phyloP scores from a whole-genome alignment of 2,113 vertebrate species.

The Seriola quinqueradiata region DNA sequence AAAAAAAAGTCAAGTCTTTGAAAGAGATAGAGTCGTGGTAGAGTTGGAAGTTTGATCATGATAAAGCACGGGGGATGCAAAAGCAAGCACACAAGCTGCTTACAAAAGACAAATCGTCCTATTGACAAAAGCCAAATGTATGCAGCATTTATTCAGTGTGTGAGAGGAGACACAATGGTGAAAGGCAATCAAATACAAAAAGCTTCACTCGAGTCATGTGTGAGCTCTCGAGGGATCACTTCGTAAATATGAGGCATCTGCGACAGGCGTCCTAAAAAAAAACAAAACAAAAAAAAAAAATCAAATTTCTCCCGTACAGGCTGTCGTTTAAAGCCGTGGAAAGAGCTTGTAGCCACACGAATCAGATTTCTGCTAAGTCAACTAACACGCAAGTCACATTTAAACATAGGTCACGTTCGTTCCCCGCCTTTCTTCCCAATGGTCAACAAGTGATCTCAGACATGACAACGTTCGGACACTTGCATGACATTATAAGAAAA shows the following conservation, averaged over 20 bases:
- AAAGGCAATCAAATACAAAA: slow-evolving; percentile 40
- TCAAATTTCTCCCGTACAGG: not conserved
- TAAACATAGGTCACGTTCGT: slow-evolving; percentile 41
- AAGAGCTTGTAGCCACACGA: not conserved
- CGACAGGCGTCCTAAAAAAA: not conserved
- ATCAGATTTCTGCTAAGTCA: slow-evolving; percentile 23
- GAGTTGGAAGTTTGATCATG: slow-evolving; percentile 69
- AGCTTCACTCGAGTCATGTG: slow-evolving; percentile 38
- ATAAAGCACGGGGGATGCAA: slow-evolving; percentile 54
- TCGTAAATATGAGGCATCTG: slow-evolving; percentile 39
- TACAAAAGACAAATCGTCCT: slow-evolving; percentile 65
- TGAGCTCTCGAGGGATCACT: slow-evolving; percentile 15
- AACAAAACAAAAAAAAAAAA: not conserved
- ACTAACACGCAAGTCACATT: slow-evolving; percentile 28
- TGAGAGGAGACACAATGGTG: slow-evolving; percentile 40
- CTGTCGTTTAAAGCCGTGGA: not conserved
- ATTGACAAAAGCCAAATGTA: slow-evolving; percentile 53
- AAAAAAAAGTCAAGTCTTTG: slow-evolving; percentile 39
- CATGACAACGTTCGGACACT: slow-evolving; percentile 22
- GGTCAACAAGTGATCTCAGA: slow-evolving; percentile 62
- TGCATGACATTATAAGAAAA: slow-evolving; percentile 54
- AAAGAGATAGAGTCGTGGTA: slow-evolving; percentile 41
- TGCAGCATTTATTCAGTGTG: slow-evolving; percentile 44
- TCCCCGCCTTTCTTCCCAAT: not conserved
- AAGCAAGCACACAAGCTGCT: slow-evolving; percentile 62